A percentile compares a stretch with the other conserved stretches of the same genome.
Evolutionary conservation across 2,888 invertebrate genomes (phyloP).

Genomic region (Phymatocera aterrima): DNA sequence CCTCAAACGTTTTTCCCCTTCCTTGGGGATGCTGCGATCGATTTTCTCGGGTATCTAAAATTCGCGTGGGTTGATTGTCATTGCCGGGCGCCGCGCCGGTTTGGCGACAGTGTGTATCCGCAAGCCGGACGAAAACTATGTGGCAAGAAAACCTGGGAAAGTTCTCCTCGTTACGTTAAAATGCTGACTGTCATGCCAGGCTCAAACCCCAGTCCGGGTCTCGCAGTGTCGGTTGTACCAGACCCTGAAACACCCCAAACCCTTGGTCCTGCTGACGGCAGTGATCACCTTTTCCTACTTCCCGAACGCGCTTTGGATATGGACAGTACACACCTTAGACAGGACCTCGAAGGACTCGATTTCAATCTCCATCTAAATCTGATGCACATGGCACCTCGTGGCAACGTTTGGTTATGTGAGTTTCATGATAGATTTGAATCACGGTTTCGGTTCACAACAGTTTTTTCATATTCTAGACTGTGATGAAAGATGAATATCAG

Average conservation of each 20-base stretch:
- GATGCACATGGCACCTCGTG: conserved; percentile 77
- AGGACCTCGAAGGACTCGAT: conserved; percentile 77
- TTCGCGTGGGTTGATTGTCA: background rate
- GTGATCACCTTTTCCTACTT: conserved; percentile 77
- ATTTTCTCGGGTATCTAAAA: background rate
- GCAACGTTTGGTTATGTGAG: conserved; percentile 80
- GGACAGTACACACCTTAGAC: conserved; percentile 77
- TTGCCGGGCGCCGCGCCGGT: background rate
- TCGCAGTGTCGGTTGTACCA: conserved; percentile 65
- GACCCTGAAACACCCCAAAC: conserved; percentile 60
- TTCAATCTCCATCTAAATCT: conserved; percentile 76
- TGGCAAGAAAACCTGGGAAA: no score
- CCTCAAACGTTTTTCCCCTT: background rate
- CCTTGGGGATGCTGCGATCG: background rate
- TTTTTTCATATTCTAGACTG: background rate
- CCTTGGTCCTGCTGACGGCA: conserved; percentile 75
- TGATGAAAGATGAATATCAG: background rate
- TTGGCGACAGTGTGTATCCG: background rate
- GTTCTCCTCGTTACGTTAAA: background rate
- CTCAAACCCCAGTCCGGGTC: conserved; percentile 62
- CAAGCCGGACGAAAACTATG: no score
- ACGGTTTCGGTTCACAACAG: no score
- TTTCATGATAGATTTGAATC: no score
- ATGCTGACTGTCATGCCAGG: conserved; percentile 61
- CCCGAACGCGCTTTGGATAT: conserved; percentile 77